These are phyloP conservation scores for Albula glossodonta DNA, from an alignment of 2,113 vertebrate genomes.

Conservation along the genomic window DNA sequence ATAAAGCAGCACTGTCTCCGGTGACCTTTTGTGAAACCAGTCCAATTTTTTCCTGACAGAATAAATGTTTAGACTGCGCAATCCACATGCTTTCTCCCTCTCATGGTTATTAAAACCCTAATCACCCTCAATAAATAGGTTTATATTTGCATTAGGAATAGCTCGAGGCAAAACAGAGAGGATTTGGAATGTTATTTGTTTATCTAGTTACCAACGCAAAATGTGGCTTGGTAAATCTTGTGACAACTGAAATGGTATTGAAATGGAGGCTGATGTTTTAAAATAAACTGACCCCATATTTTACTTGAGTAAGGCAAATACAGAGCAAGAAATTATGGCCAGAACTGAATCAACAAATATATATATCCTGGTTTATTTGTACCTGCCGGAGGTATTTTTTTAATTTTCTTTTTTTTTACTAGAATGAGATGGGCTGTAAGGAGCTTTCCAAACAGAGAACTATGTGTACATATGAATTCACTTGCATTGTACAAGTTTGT, in stretches of 20 bases:
- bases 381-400: slow-evolving; percentile 40
- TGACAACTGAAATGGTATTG: slow-evolving; percentile 48
- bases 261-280: slow-evolving; percentile 54
- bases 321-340: slow-evolving; percentile 54
- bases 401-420: neutral
- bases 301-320: slow-evolving; percentile 62
- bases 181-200: slow-evolving; percentile 58
- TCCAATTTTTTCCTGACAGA: slow-evolving; percentile 45
- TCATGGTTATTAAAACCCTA: slow-evolving; percentile 57
- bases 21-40: slow-evolving; percentile 42
- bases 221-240: slow-evolving; percentile 39
- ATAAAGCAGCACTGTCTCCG: slow-evolving; percentile 59
- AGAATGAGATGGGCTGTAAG: neutral
- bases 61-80: slow-evolving; percentile 66
- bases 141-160: slow-evolving; percentile 45
- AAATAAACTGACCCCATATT: slow-evolving; percentile 69
- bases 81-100: slow-evolving; percentile 49
- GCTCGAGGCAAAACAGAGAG: slow-evolving; percentile 46
- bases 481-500: neutral
- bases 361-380: slow-evolving; percentile 55
- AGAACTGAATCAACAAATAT: slow-evolving; percentile 61
- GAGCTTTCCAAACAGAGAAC: neutral
- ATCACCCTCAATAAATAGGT: slow-evolving; percentile 54
- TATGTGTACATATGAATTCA: neutral
- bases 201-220: slow-evolving; percentile 48